Base-by-base conservation (phyloP, 2,797 vertebrate species). In the Morelia viridis region DNA sequence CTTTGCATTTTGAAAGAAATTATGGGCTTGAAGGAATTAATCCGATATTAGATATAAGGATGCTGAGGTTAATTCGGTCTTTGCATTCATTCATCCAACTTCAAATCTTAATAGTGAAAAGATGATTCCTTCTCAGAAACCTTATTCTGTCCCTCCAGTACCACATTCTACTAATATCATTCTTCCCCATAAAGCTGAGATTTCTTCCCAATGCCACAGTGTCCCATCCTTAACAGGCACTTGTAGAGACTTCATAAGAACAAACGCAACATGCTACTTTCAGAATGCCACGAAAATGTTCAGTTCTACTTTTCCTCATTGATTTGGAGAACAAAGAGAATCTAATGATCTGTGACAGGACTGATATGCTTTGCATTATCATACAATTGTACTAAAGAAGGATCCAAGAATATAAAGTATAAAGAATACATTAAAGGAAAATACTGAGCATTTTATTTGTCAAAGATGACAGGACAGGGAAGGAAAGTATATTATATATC, bases 401-500 rank as follows among this genome's bases (percentile, higher is more conserved):
- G 17, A 56, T 53, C 19, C 71, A 50, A 1, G 5, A 1, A 80
- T 26, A 19, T 13, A 13, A 80, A 80, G 35, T 61, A 71, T 50
- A 50, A 17, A 4, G 60, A 88, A 35, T 93, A 89, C 17, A 8
- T 4, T 87, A 0, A 0, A 50, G 56, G 91, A 88, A 17, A 85
- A 19, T 90, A 0, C 91, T 92, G 0, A 0, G 87, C 35, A 91
- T 92, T 91, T 8, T 46, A 91, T 89, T 91, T 93, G 94, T 94
- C 0, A 6, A 28, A 88, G 57, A 53, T 80, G 88, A 26, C 2
- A n/a, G 0, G 41, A 88, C 91, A 85, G 5, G 13, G 11, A 71
- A 19, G 84, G 68, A 19, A 41, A 83, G 91, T 0, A 90, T 57
- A 91, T 92, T 93, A 13, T 91, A 31, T 0, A 12, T 89, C 12